These are phyloP conservation scores for Chiloscyllium punctatum DNA, from an alignment of 2,797 vertebrate species.

Conservation along the genomic window DNA sequence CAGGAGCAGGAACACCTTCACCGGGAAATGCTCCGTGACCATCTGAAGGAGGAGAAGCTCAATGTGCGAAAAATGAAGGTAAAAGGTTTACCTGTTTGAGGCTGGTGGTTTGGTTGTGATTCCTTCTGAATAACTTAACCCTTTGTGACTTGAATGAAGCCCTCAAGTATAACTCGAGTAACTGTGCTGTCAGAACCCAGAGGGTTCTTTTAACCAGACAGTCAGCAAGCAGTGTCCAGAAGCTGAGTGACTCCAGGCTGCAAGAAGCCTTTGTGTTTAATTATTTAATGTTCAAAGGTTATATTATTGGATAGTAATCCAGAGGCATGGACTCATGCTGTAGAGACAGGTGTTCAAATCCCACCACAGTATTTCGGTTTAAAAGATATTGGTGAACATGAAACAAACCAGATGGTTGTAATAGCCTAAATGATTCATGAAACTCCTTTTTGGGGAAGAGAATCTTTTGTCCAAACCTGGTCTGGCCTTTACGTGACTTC, in stretches of 20 bases:
- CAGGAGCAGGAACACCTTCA: conserved; percentile 84
- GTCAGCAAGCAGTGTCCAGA: not conserved
- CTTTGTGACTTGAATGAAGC: not conserved
- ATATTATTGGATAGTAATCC: not conserved
- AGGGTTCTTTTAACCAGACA: not conserved
- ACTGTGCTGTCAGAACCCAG: not conserved
- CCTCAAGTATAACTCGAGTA: not conserved
- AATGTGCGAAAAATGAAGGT: conserved; percentile 92
- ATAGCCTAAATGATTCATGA: not conserved
- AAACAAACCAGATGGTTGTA: not conserved
- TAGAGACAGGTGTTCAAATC: not conserved
- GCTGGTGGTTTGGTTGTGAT: not conserved
- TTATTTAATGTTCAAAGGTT: not conserved
- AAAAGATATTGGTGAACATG: not conserved
- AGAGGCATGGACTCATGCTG: not conserved
- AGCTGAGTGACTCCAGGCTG: not conserved
- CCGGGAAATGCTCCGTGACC: conserved; percentile 75
- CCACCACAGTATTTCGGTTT: not conserved
- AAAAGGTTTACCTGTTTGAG: not conserved
- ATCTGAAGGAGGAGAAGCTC: conserved; percentile 90
- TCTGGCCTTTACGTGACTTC: not conserved
- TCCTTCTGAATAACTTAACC: not conserved
- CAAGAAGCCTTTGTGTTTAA: not conserved
- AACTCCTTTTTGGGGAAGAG: not conserved
- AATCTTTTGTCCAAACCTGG: not conserved